Evolutionary conservation across 2,797 vertebrate species (phyloP), one percentile per base, ranked within the genome.

Genomic region (Spheniscus humboldti): DNA sequence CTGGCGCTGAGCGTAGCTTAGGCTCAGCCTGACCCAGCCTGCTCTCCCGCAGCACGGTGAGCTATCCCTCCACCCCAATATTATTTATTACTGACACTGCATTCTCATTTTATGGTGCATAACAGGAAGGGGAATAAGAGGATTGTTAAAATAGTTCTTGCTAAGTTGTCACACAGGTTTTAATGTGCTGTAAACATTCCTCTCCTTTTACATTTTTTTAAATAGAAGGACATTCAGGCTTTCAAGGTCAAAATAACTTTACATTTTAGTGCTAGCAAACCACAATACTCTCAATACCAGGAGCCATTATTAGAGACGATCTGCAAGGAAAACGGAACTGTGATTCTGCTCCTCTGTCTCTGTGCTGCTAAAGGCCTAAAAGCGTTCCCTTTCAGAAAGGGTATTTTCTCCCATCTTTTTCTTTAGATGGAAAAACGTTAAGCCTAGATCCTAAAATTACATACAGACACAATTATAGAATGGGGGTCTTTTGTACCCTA

Each of bases 131-230:
- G 77, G 73, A 86, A 79, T 88, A 91, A 92, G 94, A 88, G 28
- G 94, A 97, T 88, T 94, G 94, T 90, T 96, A 88, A 95, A 97
- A 96, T 76, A 95, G 85, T 88, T 94, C 92, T 92, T 80, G 81
- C 72, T 81, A 88, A 88, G 73, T 95, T 97, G 94, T 92, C 91
- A 60, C 92, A 95, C 94, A 94, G 89, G 96, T 96, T 96, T 95
- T 88, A 86, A 91, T 53, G 79, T 25, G 76, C 87, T 94, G 79
- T 81, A 96, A 96, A 90, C 95, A 95, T 83, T 91, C 91, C 69
- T 94, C 81, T 93, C 88, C 83, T 90, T 95, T 77, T 71, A 74
- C 39, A 1, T 90, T 91, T 87, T 84, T 90, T 63, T 5, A 39
- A 95, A 84, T 60, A 80, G 79, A 91, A 86, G 5, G 5, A 90